These are phyloP conservation scores for Spongilla lacustris DNA, from an alignment of 37 sponge, comb jelly and placozoan genomes.

Conservation along the genomic window DNA sequence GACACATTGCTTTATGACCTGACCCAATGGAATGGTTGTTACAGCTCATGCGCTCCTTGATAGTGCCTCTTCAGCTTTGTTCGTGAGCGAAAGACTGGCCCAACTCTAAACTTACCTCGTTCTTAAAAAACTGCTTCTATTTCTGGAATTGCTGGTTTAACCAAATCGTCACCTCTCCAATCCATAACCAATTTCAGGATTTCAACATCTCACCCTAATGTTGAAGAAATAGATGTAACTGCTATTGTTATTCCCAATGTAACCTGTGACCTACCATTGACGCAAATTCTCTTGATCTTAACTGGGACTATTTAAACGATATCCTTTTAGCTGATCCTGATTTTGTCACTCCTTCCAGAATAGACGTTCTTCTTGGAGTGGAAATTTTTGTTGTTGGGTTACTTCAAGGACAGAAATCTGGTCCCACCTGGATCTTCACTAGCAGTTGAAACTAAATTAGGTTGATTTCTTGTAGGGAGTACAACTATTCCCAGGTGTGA, in stretches of 20 bases:
- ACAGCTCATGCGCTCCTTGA: conserved; percentile 48
- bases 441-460: no score
- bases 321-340: conserved; percentile 34
- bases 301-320: conserved; percentile 28
- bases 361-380: conserved; percentile 43
- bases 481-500: not conserved
- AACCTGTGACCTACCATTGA: conserved; percentile 37
- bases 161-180: conserved; percentile 11
- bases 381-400: conserved; percentile 23
- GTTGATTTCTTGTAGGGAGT: no score
- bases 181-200: conserved; percentile 28
- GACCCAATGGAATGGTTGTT: not conserved
- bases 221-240: conserved; percentile 8
- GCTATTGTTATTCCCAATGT: conserved; percentile 42
- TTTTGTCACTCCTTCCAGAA: conserved; percentile 33
- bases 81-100: conserved; percentile 37
- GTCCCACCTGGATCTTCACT: no score
- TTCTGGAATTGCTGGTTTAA: conserved; percentile 50
- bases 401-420: conserved; percentile 30
- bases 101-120: conserved; percentile 21
- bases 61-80: conserved; percentile 49
- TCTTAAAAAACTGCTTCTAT: conserved; percentile 18
- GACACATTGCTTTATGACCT: not conserved
- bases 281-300: conserved; percentile 3
- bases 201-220: conserved; percentile 9